Conservation (phyloP, 2,797 vertebrate species). For the Ciconia nigra region DNA sequence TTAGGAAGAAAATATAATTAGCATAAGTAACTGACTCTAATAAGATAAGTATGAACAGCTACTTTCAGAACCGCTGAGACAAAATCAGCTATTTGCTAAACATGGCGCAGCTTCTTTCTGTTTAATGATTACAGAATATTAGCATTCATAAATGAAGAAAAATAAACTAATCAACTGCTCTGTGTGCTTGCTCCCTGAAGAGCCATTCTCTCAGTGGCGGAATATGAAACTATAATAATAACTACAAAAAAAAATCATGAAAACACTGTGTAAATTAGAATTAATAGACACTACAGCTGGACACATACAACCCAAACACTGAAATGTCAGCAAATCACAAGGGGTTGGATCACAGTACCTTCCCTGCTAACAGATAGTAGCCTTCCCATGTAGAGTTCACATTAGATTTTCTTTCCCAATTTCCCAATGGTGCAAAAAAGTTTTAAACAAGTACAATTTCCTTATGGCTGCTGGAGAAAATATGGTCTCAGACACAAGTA, state of each 20-base stretch:
- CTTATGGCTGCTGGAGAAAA: not conserved
- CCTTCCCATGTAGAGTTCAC: not conserved
- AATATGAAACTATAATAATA: not conserved
- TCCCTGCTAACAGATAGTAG: not conserved
- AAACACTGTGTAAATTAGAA: not conserved
- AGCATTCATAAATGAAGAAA: not conserved
- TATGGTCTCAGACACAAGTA: not conserved
- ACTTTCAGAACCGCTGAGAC: not conserved
- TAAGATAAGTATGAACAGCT: not conserved
- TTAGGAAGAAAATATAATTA: not conserved
- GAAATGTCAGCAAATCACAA: not conserved
- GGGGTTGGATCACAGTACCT: not conserved
- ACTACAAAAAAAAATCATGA: not conserved
- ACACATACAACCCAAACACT: not conserved
- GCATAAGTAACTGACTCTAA: not conserved
- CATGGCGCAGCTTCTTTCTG: not conserved
- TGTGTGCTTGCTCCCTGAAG: not conserved
- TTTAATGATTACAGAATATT: constrained; percentile 19
- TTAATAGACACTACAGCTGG: not conserved
- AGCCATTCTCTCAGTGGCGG: not conserved
- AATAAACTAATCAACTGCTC: not conserved
- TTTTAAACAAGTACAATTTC: not conserved
- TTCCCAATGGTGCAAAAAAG: not conserved
- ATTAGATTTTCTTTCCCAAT: not conserved
- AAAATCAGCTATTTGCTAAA: constrained; percentile 13